These are phyloP conservation scores for Caenorhabditis auriculariae DNA, from an alignment of 2,888 invertebrate genomes.

Conservation along the genomic window DNA sequence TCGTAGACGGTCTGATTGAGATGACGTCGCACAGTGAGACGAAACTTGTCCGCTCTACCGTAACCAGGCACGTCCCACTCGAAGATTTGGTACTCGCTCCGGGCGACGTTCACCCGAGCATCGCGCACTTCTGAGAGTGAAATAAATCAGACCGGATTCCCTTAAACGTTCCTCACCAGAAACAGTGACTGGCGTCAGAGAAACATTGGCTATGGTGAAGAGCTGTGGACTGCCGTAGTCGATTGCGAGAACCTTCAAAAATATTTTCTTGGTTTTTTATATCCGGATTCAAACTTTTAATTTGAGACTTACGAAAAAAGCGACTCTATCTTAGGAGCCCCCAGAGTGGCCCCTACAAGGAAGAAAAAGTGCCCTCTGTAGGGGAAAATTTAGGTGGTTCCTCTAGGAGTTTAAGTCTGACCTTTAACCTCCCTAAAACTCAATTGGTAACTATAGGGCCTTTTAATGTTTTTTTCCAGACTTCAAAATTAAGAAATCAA, in stretches of 20 bases:
- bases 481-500: too few species aligned
- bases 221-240: constrained; percentile 62
- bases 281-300: constrained; percentile 15
- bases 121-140: constrained; percentile 34
- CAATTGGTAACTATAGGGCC: too few species aligned
- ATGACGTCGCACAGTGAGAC: constrained; percentile 28
- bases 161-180: constrained; percentile 39
- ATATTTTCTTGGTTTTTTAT: neutral
- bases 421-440: too few species aligned
- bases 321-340: too few species aligned
- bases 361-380: too few species aligned
- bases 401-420: too few species aligned
- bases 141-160: neutral
- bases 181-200: constrained; percentile 58
- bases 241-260: constrained; percentile 44
- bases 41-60: constrained; percentile 52
- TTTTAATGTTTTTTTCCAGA: too few species aligned
- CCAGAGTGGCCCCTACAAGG: too few species aligned
- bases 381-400: too few species aligned
- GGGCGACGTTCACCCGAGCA: constrained; percentile 57
- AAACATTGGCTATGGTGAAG: constrained; percentile 53
- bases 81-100: constrained; percentile 58
- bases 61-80: constrained; percentile 60
- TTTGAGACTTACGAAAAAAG: constrained; percentile 20
- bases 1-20: constrained; percentile 28